Evolutionary conservation across 2,888 invertebrate species (phyloP), one percentile per base, ranked within the genome.

Genomic region (Blastobasis adustella): DNA sequence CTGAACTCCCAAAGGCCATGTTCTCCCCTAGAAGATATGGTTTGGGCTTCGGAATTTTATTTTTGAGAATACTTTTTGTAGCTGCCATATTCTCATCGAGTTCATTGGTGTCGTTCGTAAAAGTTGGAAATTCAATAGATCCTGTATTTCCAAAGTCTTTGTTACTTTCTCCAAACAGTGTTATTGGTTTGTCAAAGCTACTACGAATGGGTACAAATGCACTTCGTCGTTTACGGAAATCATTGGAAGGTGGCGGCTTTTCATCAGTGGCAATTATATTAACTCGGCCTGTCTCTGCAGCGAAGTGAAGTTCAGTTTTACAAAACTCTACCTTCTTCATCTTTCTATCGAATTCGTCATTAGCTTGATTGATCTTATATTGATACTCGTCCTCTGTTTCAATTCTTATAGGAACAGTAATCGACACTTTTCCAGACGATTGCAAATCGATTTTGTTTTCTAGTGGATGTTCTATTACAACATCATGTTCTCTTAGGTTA

Each of bases 191-290:
- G 54, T 87, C 86, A 54, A 73, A 72, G 62, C 73, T 79, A 58
- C 85, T 86, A 55, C 70, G 72, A 58, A 85, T 73, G 7, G 89
- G 84, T 40, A 85, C 77, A 67, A 87, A 76, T 49, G 90, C 89
- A 60, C 91, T 90, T 61, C 93, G 90, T 59, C 93, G 85, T 65
- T 93, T 89, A 57, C 95, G 89, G 71, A 95, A 95, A 71, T 94
- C 93, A 69, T 93, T 94, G 0, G 94, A 93, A 5, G 96, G 95
- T 7, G 95, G 95, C 46, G 96, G 96, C 73, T 96, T 96, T 57
- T 94, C 95, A 76, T 95, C 95, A 0, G 96, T 96, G 69, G 95
- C 95, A 40, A 96, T 95, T 54, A 96, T 95, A 69, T 96, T 95
- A 0, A 96, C 94, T 64, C 92, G 92, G 0, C 96, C 96, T 1